A percentile compares a stretch with the other conserved stretches of the same genome.
phyloP scores from a whole-genome alignment of 2,797 vertebrate genomes.

The Naso thynnoides region DNA sequence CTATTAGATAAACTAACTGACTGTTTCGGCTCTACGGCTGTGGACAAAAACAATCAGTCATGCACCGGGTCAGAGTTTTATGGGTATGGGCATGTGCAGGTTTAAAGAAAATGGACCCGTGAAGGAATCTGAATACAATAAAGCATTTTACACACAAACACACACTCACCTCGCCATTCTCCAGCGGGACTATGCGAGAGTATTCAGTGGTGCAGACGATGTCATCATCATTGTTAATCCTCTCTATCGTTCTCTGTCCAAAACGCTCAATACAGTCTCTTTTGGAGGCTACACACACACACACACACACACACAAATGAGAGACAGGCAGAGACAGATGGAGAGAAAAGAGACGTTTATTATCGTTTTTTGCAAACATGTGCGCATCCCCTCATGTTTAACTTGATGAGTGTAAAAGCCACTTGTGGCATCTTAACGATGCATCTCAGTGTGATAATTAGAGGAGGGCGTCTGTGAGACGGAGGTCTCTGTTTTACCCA shows the following conservation, averaged over 20 bases:
- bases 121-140: no score
- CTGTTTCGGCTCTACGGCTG: background rate
- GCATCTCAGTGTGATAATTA: constrained; percentile 37
- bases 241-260: constrained; percentile 88
- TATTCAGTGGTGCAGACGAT: constrained; percentile 93
- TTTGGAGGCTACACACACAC: constrained; percentile 87
- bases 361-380: constrained; percentile 8
- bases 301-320: constrained; percentile 27
- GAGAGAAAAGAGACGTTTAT: background rate
- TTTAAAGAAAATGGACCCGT: no score
- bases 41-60: no score
- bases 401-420: background rate
- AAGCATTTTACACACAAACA: background rate
- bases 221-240: constrained; percentile 88
- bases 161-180: constrained; percentile 92
- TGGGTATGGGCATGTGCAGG: no score
- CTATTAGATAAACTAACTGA: background rate
- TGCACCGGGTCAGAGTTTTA: no score
- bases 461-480: background rate
- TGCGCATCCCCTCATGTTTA: constrained; percentile 8
- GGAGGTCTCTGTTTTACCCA: constrained; percentile 2
- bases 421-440: constrained; percentile 34
- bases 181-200: constrained; percentile 94
- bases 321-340: background rate
- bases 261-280: constrained; percentile 96